These are phyloP conservation scores for Drosophila sturtevanti DNA, from an alignment of 1,140 invertebrate genomes.

Conservation along the genomic window DNA sequence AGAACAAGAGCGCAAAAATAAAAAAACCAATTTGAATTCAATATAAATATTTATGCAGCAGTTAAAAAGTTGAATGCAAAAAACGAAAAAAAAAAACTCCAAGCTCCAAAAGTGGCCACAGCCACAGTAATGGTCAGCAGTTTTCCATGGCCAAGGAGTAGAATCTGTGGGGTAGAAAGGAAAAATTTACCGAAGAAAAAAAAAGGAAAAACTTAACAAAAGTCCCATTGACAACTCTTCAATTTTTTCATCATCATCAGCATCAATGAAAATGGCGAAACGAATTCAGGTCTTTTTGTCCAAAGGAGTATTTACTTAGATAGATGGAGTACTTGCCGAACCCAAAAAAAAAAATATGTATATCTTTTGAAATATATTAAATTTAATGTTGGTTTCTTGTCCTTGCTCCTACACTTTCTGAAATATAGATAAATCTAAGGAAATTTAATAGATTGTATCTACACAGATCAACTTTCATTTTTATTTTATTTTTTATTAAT, in stretches of 20 bases:
- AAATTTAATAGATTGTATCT: too few relatives aligned
- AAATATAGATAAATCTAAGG: too few relatives aligned
- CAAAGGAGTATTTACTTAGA: too few relatives aligned
- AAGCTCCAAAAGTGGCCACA: constrained; percentile 1
- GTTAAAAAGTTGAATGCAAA: constrained; percentile 19
- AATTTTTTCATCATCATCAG: background rate
- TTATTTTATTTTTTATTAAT: too few relatives aligned
- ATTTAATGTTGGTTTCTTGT: too few relatives aligned
- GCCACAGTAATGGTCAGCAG: background rate
- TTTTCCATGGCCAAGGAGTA: background rate
- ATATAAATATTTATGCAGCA: constrained; percentile 63
- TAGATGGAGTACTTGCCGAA: background rate
- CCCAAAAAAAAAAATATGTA: background rate
- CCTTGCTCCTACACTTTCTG: too few relatives aligned
- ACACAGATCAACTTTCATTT: too few relatives aligned
- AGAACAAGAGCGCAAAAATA: constrained; percentile 3
- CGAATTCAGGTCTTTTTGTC: background rate
- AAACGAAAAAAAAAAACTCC: too few relatives aligned
- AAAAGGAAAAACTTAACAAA: background rate
- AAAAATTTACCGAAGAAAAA: background rate
- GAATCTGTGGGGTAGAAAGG: background rate
- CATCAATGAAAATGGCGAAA: background rate
- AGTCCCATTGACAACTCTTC: constrained; percentile 7
- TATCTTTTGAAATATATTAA: too few relatives aligned
- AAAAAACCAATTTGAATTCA: constrained; percentile 47